A percentile compares a stretch with the other conserved stretches of the same genome.
Evolutionary conservation across 2,113 vertebrate species (phyloP).

Genomic region (Smithornis capensis): DNA sequence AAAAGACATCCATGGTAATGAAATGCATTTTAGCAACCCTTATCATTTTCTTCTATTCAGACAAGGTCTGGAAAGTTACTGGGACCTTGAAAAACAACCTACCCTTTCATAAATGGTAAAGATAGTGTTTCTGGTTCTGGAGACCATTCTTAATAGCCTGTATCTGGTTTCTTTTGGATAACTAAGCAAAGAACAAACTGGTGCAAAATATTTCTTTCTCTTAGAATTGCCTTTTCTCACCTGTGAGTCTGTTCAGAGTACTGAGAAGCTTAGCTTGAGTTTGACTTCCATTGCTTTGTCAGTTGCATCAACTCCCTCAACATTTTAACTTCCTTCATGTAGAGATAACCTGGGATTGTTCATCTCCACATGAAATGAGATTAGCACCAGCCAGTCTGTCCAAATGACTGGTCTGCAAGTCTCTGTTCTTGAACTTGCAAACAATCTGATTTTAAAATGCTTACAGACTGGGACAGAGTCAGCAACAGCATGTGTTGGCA

Average conservation of each 20-base stretch:
- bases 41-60: background rate
- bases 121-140: background rate
- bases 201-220: background rate
- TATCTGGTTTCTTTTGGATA: background rate
- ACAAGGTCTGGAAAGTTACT: background rate
- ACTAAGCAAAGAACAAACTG: background rate
- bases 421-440: background rate
- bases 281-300: background rate
- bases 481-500: background rate
- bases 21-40: background rate
- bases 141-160: background rate
- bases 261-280: background rate
- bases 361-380: background rate
- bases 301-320: background rate
- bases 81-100: background rate
- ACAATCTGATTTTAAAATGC: background rate
- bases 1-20: too few relatives aligned
- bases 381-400: background rate
- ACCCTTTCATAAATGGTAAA: background rate
- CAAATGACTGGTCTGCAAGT: background rate
- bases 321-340: background rate
- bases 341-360: accelerated
- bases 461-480: background rate
- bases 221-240: background rate
- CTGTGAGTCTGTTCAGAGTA: background rate